A percentile compares a stretch with the other conserved stretches of the same genome.
Conservation (phyloP, 1,140 invertebrate species). For the Drosophila burlai region DNA sequence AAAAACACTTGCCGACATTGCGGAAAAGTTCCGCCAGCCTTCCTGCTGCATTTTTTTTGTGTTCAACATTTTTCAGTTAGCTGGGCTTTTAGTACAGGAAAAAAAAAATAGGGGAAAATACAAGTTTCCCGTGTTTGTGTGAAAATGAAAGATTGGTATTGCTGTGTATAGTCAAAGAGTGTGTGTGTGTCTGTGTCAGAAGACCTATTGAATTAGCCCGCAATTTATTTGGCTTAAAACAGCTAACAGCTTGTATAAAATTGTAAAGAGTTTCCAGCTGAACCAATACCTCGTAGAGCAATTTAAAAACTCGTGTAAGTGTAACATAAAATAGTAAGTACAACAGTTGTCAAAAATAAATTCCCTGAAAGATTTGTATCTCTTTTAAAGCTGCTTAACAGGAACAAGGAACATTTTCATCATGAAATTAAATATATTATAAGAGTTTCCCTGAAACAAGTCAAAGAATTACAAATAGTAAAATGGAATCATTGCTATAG, state of each 20-base stretch:
- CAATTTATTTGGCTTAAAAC: conserved; percentile 44
- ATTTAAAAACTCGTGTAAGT: background rate
- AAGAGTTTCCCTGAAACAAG: conserved; percentile 26
- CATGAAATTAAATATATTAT: background rate
- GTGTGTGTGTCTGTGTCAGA: conserved; percentile 24
- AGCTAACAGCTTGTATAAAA: conserved; percentile 52
- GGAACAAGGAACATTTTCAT: conserved; percentile 9
- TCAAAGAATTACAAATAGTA: background rate
- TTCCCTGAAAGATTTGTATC: conserved; percentile 5
- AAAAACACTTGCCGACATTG: conserved; percentile 71
- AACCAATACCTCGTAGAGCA: conserved; percentile 16
- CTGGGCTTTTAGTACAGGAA: conserved; percentile 23
- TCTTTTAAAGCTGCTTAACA: background rate
- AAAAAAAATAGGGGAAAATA: conserved; percentile 42
- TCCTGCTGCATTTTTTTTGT: conserved; percentile 20
- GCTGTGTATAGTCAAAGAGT: background rate
- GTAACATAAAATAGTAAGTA: background rate
- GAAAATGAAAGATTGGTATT: conserved; percentile 53
- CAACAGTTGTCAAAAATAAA: background rate
- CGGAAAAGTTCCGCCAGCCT: conserved; percentile 57
- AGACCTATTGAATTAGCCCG: conserved; percentile 53
- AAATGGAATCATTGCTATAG: background rate
- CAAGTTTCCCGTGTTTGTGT: conserved; percentile 43
- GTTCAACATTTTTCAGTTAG: conserved; percentile 37
- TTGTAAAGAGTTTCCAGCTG: conserved; percentile 29